Evolutionary conservation across 2,113 vertebrate genomes (phyloP).

Genomic region (Strix uralensis): DNA sequence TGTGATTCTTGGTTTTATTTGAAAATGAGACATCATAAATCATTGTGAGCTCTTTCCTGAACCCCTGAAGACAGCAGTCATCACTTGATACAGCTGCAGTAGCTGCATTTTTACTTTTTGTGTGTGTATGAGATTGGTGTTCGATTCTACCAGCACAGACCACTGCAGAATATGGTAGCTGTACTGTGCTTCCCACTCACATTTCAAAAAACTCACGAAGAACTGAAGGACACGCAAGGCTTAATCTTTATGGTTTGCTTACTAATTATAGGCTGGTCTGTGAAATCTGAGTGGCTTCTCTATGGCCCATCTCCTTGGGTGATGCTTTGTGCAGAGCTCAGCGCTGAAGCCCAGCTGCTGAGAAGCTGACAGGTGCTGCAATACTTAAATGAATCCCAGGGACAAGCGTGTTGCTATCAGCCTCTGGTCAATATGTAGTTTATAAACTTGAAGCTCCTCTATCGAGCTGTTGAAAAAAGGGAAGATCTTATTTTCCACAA

Average conservation of each 20-base stretch:
- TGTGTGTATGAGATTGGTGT: not conserved
- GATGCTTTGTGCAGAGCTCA: not conserved
- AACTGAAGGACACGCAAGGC: not conserved
- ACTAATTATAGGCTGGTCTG: constrained; percentile 6
- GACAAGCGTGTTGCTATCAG: not conserved
- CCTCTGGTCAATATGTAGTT: not conserved
- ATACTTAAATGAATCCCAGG: not conserved
- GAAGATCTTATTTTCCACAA: not conserved
- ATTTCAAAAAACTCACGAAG: not conserved
- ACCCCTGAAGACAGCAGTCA: not conserved
- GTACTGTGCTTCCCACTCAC: not conserved
- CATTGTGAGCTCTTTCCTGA: not conserved
- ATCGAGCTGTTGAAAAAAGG: not conserved
- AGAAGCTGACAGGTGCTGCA: not conserved
- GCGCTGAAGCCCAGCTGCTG: not conserved
- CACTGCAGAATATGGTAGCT: not conserved
- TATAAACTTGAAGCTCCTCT: not conserved
- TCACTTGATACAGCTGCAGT: rapidly evolving
- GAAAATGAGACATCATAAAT: not conserved
- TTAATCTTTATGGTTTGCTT: not conserved
- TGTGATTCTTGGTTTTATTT: not conserved
- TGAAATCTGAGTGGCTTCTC: not conserved
- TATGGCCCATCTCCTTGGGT: not conserved
- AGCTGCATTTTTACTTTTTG: not conserved
- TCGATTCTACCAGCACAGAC: rapidly evolving